Evolutionary conservation across 2,113 vertebrate genomes (phyloP), one percentile per base, ranked within the genome.

Genomic region (Nyctibius bracteatus): DNA sequence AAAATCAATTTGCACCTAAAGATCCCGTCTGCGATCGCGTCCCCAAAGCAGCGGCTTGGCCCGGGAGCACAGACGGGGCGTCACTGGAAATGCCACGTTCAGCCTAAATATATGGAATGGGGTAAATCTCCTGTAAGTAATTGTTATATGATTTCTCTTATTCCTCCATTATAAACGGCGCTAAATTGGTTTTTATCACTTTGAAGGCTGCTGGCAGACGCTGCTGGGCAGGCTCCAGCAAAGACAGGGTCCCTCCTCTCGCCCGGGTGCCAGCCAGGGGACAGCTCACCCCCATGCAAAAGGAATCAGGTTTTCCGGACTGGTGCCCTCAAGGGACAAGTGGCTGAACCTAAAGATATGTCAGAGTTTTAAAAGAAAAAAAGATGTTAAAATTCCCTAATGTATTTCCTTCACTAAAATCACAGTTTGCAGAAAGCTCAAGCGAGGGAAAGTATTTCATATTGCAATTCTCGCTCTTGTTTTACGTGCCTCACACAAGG

Each of bases 1-100:
- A 74, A 96, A 97, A 96, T 96, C 94, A 96, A 93, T 97, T 96
- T 95, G 91, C 66, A 27, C 90, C 95, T 86, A 79, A 94, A 94
- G 90, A 90, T 93, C 85, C 78, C 73, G 25, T 59, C 91, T 81
- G 92, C 71, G 94, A 88, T 78, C 71, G 78, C 74, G 72, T 81
- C 86, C 89, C 86, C 78, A 7, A 8, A 3, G 73, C 75, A 11
- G 72, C 7, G 37, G 71, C 55, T 31, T n/a, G 86, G 91, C 89
- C 93, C 28, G 6, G 94, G 72, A 43, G 88, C 65, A 2, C 31
- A 39, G 86, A 7, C 14, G 88, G 92, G 92, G 78, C 41, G 73
- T 81, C 70, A 2, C 31, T 90, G 81, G 90, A 74, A 95, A 92
- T 55, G 86, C 86, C 82, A 84, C 10, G 2, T 47, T 61, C 81